A percentile compares a stretch with the other conserved stretches of the same genome.
Conservation (phyloP, 2,113 vertebrate genomes). For the Gasterosteus aculeatus region DNA sequence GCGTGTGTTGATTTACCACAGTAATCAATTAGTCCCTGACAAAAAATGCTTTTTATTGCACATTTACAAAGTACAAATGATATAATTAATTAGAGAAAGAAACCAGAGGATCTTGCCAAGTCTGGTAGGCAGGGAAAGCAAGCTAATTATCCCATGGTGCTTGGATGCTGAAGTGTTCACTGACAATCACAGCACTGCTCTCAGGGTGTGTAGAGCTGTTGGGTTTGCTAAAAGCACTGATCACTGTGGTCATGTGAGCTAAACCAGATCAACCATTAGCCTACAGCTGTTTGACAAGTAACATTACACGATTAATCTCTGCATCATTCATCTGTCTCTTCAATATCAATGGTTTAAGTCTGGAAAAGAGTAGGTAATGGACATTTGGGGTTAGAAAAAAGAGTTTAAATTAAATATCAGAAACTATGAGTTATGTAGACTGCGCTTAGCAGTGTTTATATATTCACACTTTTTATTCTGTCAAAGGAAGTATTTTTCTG, state of each 20-base stretch:
- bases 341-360: neutral
- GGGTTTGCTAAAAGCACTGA: constrained; percentile 63
- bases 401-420: neutral
- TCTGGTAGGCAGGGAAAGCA: constrained; percentile 60
- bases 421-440: neutral
- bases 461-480: neutral
- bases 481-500: neutral
- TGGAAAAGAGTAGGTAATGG: neutral
- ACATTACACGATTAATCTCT: constrained; percentile 24
- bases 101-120: constrained; percentile 54
- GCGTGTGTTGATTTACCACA: constrained; percentile 1
- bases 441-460: neutral
- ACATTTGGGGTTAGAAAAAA: neutral
- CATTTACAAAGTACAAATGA: constrained; percentile 9
- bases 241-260: constrained; percentile 53
- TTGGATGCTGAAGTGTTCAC: constrained; percentile 69
- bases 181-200: constrained; percentile 68
- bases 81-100: constrained; percentile 20
- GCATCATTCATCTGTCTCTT: constrained; percentile 22
- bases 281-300: constrained; percentile 43
- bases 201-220: constrained; percentile 63
- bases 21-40: neutral
- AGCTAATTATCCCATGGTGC: constrained; percentile 70
- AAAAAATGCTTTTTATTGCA: constrained; percentile 7
- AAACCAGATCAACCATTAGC: constrained; percentile 53